These are phyloP conservation scores for Urocolius indicus DNA, from an alignment of 2,113 vertebrate genomes.

Conservation along the genomic window DNA sequence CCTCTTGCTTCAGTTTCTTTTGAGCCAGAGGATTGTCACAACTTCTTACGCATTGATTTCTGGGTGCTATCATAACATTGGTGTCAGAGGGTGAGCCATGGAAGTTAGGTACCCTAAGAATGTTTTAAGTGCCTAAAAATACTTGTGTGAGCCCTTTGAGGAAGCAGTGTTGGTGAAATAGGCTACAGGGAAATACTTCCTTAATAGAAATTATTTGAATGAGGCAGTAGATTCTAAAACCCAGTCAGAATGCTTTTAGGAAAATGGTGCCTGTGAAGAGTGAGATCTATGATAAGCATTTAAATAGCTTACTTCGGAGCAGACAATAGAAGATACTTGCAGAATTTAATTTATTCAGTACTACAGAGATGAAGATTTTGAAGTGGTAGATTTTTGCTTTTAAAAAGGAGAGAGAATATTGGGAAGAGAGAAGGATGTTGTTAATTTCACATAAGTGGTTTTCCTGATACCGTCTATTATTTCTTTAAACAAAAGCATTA, in stretches of 20 bases:
- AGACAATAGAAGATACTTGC: background rate
- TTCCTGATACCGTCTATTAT: background rate
- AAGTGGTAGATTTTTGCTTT: background rate
- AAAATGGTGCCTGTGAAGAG: background rate
- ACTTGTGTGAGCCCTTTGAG: background rate
- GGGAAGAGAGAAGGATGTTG: background rate
- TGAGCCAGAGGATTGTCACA: background rate
- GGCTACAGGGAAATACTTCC: background rate
- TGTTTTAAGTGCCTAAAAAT: background rate
- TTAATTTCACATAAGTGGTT: background rate
- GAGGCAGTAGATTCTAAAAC: background rate
- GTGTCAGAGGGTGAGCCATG: background rate
- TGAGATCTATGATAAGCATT: background rate
- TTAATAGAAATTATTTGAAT: background rate
- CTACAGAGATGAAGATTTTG: background rate
- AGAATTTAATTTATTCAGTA: background rate
- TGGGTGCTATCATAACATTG: background rate
- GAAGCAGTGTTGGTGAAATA: background rate
- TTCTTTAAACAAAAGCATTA: conserved; percentile 39
- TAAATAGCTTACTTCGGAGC: background rate
- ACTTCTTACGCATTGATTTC: background rate
- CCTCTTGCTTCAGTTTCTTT: background rate
- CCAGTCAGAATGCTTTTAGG: background rate
- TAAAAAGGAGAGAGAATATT: background rate
- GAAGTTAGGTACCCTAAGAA: background rate